Conservation (phyloP, 2,888 invertebrate genomes). For the Neocrepidodera transversa region DNA sequence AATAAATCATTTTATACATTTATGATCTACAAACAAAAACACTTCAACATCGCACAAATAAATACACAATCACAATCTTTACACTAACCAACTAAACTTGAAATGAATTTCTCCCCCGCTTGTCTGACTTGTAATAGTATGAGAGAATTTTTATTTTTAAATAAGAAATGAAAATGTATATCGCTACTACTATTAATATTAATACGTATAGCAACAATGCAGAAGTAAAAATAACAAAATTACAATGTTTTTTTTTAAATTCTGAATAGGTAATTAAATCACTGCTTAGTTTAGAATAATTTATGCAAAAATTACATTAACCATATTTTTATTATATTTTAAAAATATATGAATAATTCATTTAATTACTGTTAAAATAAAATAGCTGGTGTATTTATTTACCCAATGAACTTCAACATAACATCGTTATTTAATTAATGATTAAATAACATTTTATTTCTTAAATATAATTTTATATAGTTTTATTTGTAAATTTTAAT, state of each 20-base stretch:
- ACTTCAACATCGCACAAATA: too few relatives aligned
- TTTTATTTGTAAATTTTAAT: neutral
- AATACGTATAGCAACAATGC: too few relatives aligned
- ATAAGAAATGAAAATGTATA: too few relatives aligned
- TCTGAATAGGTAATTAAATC: neutral
- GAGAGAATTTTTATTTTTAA: too few relatives aligned
- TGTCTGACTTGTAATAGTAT: too few relatives aligned
- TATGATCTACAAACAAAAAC: too few relatives aligned
- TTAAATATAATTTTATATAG: neutral
- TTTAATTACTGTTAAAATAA: neutral
- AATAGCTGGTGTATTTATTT: neutral
- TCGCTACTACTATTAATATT: too few relatives aligned
- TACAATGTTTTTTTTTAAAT: neutral
- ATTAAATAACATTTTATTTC: too few relatives aligned
- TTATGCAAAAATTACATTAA: neutral
- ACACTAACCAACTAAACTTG: too few relatives aligned
- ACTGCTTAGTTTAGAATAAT: neutral
- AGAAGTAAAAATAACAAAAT: neutral
- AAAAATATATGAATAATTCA: conserved; percentile 2
- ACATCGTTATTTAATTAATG: neutral
- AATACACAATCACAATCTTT: too few relatives aligned
- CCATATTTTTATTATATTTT: neutral
- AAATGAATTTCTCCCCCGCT: too few relatives aligned
- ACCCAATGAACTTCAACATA: neutral
- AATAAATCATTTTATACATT: too few relatives aligned